Base-by-base conservation (phyloP, 2,113 vertebrate genomes). In the Menura novaehollandiae region DNA sequence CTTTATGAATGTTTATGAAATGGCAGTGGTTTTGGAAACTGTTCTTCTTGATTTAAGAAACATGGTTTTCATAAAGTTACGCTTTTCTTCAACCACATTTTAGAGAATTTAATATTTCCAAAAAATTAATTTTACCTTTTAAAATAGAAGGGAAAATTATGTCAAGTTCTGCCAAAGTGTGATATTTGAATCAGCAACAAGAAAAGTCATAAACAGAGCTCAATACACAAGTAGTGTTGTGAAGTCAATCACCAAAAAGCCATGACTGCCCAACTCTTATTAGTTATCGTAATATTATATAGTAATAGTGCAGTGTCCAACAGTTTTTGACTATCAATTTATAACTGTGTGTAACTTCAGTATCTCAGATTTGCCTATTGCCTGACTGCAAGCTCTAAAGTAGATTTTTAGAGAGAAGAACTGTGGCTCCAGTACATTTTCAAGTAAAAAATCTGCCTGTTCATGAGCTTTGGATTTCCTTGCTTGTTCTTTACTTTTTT, bases 1-100 rank as follows among this genome's bases (percentile, higher is more conserved):
- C 21, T 26, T 85, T 32, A 81, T 66, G 7, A 93, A 77, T 62
- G 19, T 37, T 93, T 72, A 85, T 41, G 33, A 82, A 92, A 75
- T 33, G 62, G 3, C 7, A 39, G 1, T 43, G 4, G 23, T 80
- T 82, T 64, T 7, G 6, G 20, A 28, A 79, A 52, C 2, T 47
- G 9, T 39, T 3, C 4, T 79, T 85, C 21, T 22, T 73, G 2
- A 18, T 73, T 35, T 63, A 63, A 75, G n/a, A 68, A 69, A 3
- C 2, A 4, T 22, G 3, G 0, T 85, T 90, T 83, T 76, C 23
- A 74, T 71, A 20, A 76, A 58, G 21, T 49, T 37, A 32, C 1
- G 8, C 3, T 67, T 73, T 41, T 66, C 19, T 26, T 56, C 46
- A 79, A 59, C 51, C 1, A 2, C 1, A 13, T 37, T 86, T 88